Evolutionary conservation across 2,888 invertebrate genomes (phyloP), one percentile per base, ranked within the genome.

Genomic region (Agrotis puta): DNA sequence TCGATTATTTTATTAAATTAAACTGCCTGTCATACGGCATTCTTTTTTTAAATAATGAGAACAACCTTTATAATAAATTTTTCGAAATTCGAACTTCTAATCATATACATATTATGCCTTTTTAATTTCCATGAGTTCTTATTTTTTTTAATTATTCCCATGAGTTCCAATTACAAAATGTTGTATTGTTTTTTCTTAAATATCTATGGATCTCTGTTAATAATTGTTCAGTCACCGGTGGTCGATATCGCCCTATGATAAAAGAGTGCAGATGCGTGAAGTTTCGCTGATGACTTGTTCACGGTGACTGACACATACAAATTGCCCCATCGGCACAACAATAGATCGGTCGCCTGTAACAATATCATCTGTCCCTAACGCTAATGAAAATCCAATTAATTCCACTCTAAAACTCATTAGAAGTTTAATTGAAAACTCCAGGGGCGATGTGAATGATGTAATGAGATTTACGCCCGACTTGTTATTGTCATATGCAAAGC

Each of bases 311-410:
- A 94, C 94, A 90, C 85, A 89, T 88, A 94, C 94, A 94, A 95
- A 95, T 95, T 94, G 91, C 91, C 89, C 86, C 81, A 83, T 85
- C 86, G 82, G 77, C 89, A 85, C 88, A 91, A 94, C 93, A 94
- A 94, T 93, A 92, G 94, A 93, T 93, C 91, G 92, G 87, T 92
- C 88, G 91, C 89, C 92, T 92, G 93, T 92, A 93, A 94, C 94
- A 94, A 93, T 95, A 94, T 95, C 93, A 94, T 95, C 95, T 93
- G 94, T 94, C 90, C 93, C 93, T 91, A 94, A 92, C 94, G 92
- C 94, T 95, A 95, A 95, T 95, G 95, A 95, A 95, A 95, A 94
- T 94, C 94, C 94, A 94, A 95, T 95, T 95, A 95, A 95, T 95
- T 94, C 91, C 86, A 91, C 90, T 93, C 92, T 92, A 91, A 94